Evolutionary conservation across 2,797 vertebrate genomes (phyloP), one percentile per base, ranked within the genome.

Genomic region (Iguana delicatissima): DNA sequence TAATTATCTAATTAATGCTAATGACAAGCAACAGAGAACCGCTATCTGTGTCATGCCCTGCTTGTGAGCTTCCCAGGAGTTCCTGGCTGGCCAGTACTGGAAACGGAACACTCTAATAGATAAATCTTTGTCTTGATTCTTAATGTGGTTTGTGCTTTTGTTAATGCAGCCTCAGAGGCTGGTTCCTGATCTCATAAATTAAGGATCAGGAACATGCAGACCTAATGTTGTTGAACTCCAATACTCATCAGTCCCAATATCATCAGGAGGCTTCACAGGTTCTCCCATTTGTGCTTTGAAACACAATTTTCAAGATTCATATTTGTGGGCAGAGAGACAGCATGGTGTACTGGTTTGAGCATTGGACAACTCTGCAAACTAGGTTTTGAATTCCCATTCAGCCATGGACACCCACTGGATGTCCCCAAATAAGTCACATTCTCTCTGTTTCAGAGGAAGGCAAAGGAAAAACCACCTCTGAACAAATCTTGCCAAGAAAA

Each of bases 1-100:
- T 79, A 77, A 79, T 89, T 77, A 89, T 67, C 59, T 62, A 84
- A 89, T 85, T 77, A 69, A 67, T 13, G 8, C 32, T 35, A 82
- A 73, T 35, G 59, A 55, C 73, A 79, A 67, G 59, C 57, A 55
- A 79, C 22, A 76, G 55, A 64, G 57, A 88, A 57, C 62, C 57
- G 35, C 80, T 83, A 74, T 83, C 57, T 77, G 57, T 77, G 62
- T 64, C 72, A 77, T 67, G 88, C 14, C 81, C 57, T 84, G 81
- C 46, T 89, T 35, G 4, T 50, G 32, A 62, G 74, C 59, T 89
- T 89, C 73, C 55, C 32, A 77, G 59, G 32, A 64, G 32, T 83
- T 67, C 74, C 74, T 76, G 74, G 46, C 74, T 89, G 62, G 81
- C 32, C 42, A 67, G 26, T 64, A n/a, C 24, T 77, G 73, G 50